phyloP scores from a whole-genome alignment of 2,888 invertebrate species.

The Eristalinus aeneus region DNA sequence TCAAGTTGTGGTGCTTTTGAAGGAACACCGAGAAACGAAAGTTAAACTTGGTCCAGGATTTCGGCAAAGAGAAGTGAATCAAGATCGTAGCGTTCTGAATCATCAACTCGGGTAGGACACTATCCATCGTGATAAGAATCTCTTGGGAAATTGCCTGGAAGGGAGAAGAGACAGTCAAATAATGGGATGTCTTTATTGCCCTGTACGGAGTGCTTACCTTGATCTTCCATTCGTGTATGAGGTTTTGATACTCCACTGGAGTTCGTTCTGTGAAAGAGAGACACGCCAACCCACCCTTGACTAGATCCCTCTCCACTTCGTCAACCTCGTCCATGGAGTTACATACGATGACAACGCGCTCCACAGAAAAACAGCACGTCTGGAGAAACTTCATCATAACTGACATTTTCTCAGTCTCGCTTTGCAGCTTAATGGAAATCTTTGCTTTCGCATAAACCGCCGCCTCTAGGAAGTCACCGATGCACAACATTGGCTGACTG shows the following conservation, averaged over 20 bases:
- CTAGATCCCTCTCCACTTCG: constrained; percentile 75
- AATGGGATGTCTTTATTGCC: too few species aligned
- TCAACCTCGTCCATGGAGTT: constrained; percentile 83
- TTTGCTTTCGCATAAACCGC: constrained; percentile 85
- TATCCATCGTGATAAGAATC: constrained; percentile 87
- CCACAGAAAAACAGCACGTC: constrained; percentile 79
- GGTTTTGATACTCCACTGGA: constrained; percentile 45
- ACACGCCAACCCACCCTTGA: constrained; percentile 70
- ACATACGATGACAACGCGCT: constrained; percentile 85
- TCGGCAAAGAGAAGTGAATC: constrained; percentile 87
- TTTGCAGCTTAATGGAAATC: constrained; percentile 80
- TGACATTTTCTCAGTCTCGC: constrained; percentile 71
- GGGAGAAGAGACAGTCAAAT: not conserved
- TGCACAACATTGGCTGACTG: constrained; percentile 84
- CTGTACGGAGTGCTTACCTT: constrained; percentile 63
- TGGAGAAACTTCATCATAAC: constrained; percentile 34
- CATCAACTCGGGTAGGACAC: constrained; percentile 83
- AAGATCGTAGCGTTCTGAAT: constrained; percentile 85
- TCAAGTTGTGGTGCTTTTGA: constrained; percentile 82
- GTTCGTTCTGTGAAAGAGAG: constrained; percentile 70
- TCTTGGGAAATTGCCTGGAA: constrained; percentile 70
- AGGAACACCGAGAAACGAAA: constrained; percentile 86
- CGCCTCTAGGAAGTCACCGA: constrained; percentile 88
- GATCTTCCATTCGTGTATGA: constrained; percentile 73
- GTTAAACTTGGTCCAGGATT: constrained; percentile 85